Evolutionary conservation across 1,140 invertebrate genomes (phyloP).

Genomic region (Drosophila erecta): DNA sequence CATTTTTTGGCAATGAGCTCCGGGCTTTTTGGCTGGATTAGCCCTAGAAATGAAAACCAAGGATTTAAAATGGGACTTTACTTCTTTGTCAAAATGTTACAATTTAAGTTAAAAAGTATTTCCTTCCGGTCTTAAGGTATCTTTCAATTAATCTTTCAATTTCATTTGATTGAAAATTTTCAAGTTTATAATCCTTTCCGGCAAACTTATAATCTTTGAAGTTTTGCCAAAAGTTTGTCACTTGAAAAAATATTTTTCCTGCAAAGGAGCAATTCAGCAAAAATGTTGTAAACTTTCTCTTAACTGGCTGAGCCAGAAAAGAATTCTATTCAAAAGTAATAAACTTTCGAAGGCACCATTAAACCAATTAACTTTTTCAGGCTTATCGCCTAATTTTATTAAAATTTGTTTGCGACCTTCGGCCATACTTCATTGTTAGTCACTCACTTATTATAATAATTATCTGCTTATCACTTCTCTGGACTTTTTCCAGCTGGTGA

Average conservation of each 20-base stretch:
- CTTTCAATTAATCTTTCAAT: constrained; percentile 49
- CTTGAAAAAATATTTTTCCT: constrained; percentile 12
- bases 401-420: constrained; percentile 22
- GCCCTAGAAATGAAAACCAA: constrained; percentile 45
- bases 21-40: constrained; percentile 63
- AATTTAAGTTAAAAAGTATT: constrained; percentile 4
- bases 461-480: constrained; percentile 36
- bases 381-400: constrained; percentile 20
- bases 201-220: constrained; percentile 39
- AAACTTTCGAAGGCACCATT: constrained; percentile 29
- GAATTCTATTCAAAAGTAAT: constrained; percentile 33
- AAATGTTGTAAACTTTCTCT: constrained; percentile 24
- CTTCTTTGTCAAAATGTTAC: not conserved
- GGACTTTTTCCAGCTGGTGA: constrained; percentile 9
- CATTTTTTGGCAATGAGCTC: constrained; percentile 62
- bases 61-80: constrained; percentile 28
- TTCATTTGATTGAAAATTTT: constrained; percentile 37
- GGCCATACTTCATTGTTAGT: constrained; percentile 21
- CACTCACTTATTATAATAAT: constrained; percentile 45
- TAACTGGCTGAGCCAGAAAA: constrained; percentile 1
- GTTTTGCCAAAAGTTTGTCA: constrained; percentile 38
- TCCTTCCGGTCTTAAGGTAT: constrained; percentile 28
- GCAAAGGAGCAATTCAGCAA: constrained; percentile 8
- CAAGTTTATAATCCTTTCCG: constrained; percentile 43
- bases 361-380: constrained; percentile 16